phyloP scores from a whole-genome alignment of 2,113 vertebrate species.

The Dryoscopus gambensis region DNA sequence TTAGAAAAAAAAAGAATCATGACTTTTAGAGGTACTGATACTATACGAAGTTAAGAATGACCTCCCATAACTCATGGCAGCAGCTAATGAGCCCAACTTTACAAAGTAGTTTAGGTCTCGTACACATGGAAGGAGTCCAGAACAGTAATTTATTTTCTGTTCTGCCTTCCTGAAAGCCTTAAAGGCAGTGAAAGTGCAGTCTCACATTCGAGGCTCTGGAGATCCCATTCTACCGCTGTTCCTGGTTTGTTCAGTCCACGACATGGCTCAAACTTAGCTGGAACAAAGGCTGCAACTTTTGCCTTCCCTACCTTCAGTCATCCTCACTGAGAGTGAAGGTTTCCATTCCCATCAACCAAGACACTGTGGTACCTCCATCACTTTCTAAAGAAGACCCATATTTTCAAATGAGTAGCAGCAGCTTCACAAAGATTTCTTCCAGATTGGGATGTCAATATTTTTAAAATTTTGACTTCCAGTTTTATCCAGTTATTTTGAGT shows the following conservation, averaged over 20 bases:
- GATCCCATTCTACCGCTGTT: neutral
- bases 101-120: neutral
- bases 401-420: neutral
- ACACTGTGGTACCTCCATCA: neutral
- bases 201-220: rapidly evolving
- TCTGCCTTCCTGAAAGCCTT: neutral
- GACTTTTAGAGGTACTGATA: neutral
- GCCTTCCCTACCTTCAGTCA: neutral
- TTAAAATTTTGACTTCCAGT: neutral
- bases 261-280: neutral
- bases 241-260: neutral
- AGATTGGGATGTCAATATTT: neutral
- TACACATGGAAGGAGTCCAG: neutral
- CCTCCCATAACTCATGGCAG: neutral
- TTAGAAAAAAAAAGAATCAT: neutral
- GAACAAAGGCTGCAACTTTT: neutral
- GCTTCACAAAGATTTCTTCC: neutral
- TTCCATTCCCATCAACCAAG: neutral
- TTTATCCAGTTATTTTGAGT: neutral
- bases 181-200: neutral
- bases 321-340: neutral
- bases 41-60: neutral
- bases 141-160: neutral
- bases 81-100: neutral
- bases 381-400: neutral